Evolutionary conservation across 2,113 vertebrate genomes (phyloP), one percentile per base, ranked within the genome.

Genomic region (Oncorhynchus clarkii): DNA sequence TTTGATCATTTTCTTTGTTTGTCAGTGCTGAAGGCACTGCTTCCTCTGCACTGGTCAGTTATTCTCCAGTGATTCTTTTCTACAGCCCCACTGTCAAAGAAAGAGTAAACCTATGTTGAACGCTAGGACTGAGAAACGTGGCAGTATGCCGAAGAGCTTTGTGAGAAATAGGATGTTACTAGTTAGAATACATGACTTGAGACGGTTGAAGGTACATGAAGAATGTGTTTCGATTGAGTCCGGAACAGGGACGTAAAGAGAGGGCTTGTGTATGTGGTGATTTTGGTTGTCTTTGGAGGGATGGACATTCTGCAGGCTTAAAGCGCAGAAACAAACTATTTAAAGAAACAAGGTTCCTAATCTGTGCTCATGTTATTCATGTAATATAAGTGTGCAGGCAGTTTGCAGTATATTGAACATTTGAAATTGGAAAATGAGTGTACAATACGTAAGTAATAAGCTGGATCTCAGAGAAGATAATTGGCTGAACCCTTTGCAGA

Each of bases 211-310:
- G 77, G 76, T 62, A 66, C 67, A 67, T 77, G 78, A 87, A 82
- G 85, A 86, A 84, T 22, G 84, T 85, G 80, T 66, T 86, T 84
- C 1, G 1, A 88, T 85, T 77, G 78, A 39, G 11, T 79, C 84
- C 77, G 78, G 84, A 67, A 39, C 75, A 4, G 74, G 80, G 84
- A 48, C 79, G 4, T 70, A 27, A 27, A 79, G n/a, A 64, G 79
- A 83, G 75, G 3, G 85, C 59, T 20, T 22, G 84, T 69, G 88
- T 82, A 86, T 7, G 81, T 88, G 76, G 54, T 29, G 75, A 67
- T 80, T 8, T 84, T 79, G 16, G 72, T 71, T 72, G 67, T 79
- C 45, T 31, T 76, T 20, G 54, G 73, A 74, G 73, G 49, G 79
- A 72, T 64, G 68, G 65, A 39, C n/a, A 60, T 75, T 74, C 27